Percentiles rank a stretch among this genome's conserved stretches.
These are phyloP conservation scores for Cremastobaeus sp. DNA, from an alignment of 2,888 invertebrate species.

Conservation along the genomic window DNA sequence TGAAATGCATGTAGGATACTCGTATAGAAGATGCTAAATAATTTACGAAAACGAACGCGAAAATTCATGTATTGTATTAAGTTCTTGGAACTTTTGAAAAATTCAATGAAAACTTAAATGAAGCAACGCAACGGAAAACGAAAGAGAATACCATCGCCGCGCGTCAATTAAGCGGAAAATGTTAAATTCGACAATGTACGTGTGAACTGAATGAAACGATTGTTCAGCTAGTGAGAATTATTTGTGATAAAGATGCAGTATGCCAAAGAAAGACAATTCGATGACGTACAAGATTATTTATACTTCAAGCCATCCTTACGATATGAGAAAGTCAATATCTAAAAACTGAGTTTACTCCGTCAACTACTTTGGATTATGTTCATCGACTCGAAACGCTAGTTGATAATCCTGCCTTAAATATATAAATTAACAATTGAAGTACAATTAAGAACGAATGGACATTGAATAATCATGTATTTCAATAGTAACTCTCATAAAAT, in stretches of 20 bases:
- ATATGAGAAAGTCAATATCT: conserved; percentile 34
- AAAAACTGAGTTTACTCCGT: not conserved
- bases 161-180: conserved; percentile 59
- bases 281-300: conserved; percentile 62
- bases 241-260: conserved; percentile 72
- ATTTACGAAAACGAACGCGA: too few species aligned
- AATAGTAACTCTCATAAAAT: conserved; percentile 3
- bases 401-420: conserved; percentile 30
- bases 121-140: not conserved
- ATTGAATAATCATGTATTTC: too few species aligned
- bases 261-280: conserved; percentile 70
- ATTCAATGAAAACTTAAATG: not conserved
- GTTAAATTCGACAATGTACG: conserved; percentile 22
- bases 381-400: not conserved
- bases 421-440: not conserved
- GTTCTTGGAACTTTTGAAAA: not conserved
- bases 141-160: conserved; percentile 13
- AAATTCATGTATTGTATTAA: too few species aligned
- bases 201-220: conserved; percentile 24
- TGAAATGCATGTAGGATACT: too few species aligned
- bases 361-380: conserved; percentile 4
- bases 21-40: too few species aligned
- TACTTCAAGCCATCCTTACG: not conserved
- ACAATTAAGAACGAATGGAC: too few species aligned
- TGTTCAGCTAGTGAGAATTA: conserved; percentile 68